A percentile compares a stretch with the other conserved stretches of the same genome.
These are phyloP conservation scores for Drosophila longiperda DNA, from an alignment of 2,888 invertebrate genomes.

Conservation along the genomic window DNA sequence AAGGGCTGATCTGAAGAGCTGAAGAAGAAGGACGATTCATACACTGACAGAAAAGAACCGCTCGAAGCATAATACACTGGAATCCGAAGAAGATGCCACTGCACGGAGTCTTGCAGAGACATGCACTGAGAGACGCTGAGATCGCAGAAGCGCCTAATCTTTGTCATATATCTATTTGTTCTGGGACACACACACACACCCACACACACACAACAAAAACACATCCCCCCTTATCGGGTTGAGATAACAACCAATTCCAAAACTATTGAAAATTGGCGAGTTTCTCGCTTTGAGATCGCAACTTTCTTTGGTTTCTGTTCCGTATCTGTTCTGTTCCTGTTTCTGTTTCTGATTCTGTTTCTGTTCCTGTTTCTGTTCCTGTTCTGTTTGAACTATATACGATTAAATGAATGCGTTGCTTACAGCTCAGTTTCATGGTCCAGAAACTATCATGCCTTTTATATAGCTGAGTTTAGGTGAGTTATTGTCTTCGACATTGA, in stretches of 20 bases:
- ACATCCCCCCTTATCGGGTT: neutral
- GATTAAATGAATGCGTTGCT: slow-evolving; percentile 29
- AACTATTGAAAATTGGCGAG: neutral
- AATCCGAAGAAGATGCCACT: slow-evolving; percentile 7
- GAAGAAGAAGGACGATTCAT: neutral
- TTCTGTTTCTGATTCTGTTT: neutral
- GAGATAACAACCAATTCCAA: neutral
- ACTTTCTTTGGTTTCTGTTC: neutral
- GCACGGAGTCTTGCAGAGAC: slow-evolving; percentile 4
- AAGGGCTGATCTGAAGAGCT: neutral
- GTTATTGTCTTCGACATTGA: slow-evolving; percentile 22
- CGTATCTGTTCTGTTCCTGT: neutral
- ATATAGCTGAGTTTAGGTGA: slow-evolving; percentile 44
- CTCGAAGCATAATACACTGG: neutral
- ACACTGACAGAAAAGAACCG: neutral
- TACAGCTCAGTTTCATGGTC: slow-evolving; percentile 39
- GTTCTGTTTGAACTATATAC: neutral
- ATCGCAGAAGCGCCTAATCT: neutral
- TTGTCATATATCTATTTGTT: neutral
- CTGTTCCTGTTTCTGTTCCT: neutral
- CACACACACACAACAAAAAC: slow-evolving; percentile 4
- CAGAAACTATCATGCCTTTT: slow-evolving; percentile 38
- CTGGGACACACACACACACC: neutral
- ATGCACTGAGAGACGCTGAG: slow-evolving; percentile 1
- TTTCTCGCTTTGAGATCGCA: slow-evolving; percentile 11